phyloP scores from a whole-genome alignment of 37 sponge, comb jelly and placozoan genomes.

The Crambe crambe region DNA sequence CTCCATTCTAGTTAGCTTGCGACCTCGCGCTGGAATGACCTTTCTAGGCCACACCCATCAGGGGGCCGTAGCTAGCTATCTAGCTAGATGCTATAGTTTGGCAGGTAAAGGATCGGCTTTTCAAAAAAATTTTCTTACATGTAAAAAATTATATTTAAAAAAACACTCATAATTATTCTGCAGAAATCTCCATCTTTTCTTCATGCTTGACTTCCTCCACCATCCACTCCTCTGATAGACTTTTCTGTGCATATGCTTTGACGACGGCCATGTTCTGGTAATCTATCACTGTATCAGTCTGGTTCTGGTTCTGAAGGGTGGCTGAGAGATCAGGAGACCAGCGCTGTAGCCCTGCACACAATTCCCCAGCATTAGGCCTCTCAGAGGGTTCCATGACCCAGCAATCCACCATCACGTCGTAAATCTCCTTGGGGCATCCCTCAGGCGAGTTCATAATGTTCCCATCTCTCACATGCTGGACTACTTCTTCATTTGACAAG shows the following conservation, averaged over 20 bases:
- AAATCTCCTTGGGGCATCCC: conserved; percentile 62
- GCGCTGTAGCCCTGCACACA: conserved; percentile 46
- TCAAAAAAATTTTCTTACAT: no score
- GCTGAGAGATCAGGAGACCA: conserved; percentile 67
- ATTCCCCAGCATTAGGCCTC: conserved; percentile 57
- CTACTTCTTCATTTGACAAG: conserved; percentile 77
- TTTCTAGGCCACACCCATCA: no score
- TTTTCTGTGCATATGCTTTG: conserved; percentile 25
- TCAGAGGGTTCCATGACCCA: conserved; percentile 72
- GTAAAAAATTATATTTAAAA: neutral
- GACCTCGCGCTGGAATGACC: no score
- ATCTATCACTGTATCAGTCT: neutral
- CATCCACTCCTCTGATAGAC: no score
- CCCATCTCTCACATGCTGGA: conserved; percentile 55
- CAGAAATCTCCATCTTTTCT: no score
- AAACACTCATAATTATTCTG: no score
- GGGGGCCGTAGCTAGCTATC: no score
- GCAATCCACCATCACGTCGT: conserved; percentile 84
- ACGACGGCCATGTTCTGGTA: conserved; percentile 75
- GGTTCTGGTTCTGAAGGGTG: conserved; percentile 3
- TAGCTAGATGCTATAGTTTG: no score
- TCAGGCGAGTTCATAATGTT: conserved; percentile 55
- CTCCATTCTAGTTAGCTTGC: neutral
- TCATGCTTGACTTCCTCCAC: no score
- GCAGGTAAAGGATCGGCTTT: no score